Conservation (phyloP, 2,888 invertebrate genomes). For the Frankliniella fusca region DNA sequence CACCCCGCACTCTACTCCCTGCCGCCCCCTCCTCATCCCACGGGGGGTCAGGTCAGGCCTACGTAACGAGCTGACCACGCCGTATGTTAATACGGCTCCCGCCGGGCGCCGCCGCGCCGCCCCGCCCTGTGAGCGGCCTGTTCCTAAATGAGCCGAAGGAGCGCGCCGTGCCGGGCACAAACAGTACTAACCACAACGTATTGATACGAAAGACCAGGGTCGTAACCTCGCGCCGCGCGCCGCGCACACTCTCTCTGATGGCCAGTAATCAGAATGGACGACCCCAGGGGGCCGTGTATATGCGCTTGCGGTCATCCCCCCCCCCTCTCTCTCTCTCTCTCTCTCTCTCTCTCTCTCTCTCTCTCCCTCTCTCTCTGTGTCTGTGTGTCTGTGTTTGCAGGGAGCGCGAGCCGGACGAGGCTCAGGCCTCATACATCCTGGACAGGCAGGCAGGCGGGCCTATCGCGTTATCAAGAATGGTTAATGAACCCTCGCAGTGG, state of each 20-base stretch:
- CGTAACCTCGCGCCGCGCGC: neutral
- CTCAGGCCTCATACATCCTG: no score
- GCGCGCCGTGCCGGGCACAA: neutral
- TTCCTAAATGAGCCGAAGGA: constrained; percentile 4
- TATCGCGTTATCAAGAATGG: no score
- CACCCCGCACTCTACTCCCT: no score
- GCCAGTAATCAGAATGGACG: constrained; percentile 7
- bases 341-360: no score
- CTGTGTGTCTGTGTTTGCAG: neutral
- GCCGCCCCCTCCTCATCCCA: no score
- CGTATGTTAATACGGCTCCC: neutral
- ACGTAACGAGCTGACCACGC: no score
- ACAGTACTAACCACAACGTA: constrained; percentile 2
- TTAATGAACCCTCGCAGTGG: no score
- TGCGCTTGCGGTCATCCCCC: neutral
- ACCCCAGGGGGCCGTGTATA: neutral
- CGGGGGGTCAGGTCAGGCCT: no score
- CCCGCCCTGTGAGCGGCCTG: neutral
- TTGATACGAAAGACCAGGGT: neutral
- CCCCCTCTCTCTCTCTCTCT: no score
- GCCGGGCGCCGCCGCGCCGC: neutral
- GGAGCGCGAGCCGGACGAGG: no score
- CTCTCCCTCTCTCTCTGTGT: no score
- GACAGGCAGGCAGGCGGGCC: no score
- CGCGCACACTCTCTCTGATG: neutral